Evolutionary conservation across 2,113 vertebrate genomes (phyloP).

Genomic region (Anoplopoma fimbria): DNA sequence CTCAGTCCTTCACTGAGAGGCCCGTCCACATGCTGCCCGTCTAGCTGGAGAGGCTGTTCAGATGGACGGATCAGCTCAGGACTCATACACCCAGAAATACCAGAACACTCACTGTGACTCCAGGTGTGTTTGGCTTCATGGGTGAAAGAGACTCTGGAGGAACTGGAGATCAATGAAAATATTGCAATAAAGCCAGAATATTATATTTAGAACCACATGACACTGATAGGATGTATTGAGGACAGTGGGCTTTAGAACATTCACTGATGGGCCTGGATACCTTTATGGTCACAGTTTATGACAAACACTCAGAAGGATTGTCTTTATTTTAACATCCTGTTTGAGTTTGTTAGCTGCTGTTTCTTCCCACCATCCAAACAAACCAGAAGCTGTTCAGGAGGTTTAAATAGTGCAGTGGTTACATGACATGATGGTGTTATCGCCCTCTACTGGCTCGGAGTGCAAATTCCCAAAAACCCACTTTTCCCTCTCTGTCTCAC

Average conservation of each 20-base stretch:
- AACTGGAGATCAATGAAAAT: background rate
- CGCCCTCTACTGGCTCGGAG: conserved; percentile 23
- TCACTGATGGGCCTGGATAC: no score
- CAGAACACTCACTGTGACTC: background rate
- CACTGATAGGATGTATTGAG: background rate
- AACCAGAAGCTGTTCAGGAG: background rate
- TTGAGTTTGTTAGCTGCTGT: no score
- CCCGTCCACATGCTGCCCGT: no score
- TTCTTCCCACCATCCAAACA: background rate
- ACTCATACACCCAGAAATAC: no score
- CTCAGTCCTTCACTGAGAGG: no score
- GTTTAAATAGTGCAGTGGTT: rapidly evolving
- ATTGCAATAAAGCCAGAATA: background rate
- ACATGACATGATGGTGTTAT: background rate
- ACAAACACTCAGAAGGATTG: background rate
- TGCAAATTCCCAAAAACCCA: background rate
- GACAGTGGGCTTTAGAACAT: no score
- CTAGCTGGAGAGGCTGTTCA: no score
- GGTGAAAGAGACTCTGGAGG: background rate
- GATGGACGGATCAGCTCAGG: no score
- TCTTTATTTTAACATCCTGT: background rate
- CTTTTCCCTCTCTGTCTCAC: background rate
- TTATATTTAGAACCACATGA: no score
- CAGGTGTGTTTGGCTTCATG: background rate
- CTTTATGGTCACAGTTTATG: no score